Conservation (phyloP, 2,888 invertebrate species). For the Scaptodrosophila latifasciaeformis region DNA sequence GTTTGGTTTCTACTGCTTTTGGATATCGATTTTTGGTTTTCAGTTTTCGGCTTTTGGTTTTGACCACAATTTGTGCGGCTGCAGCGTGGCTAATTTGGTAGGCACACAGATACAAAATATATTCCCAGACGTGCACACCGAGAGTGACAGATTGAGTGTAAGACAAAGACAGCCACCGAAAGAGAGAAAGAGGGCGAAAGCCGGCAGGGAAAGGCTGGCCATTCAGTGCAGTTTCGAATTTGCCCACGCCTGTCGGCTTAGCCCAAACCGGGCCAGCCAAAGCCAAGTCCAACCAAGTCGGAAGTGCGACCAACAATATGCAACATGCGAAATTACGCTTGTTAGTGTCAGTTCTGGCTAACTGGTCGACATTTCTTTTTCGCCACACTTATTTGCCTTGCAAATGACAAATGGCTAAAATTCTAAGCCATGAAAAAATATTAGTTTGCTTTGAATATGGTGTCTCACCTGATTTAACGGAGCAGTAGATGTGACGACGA, state of each 20-base stretch:
- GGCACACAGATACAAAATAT: constrained; percentile 17
- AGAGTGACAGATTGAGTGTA: too few species aligned
- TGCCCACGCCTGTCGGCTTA: constrained; percentile 72
- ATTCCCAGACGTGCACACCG: too few species aligned
- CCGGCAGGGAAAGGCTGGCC: constrained; percentile 6
- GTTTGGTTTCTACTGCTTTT: constrained; percentile 4
- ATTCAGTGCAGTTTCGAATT: constrained; percentile 35
- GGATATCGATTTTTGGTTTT: too few species aligned
- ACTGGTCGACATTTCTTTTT: constrained; percentile 28
- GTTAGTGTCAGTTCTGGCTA: constrained; percentile 71
- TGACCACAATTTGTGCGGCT: constrained; percentile 19
- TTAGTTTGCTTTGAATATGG: too few species aligned
- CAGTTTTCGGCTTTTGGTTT: constrained; percentile 3
- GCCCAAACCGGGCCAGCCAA: constrained; percentile 26
- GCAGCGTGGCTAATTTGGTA: constrained; percentile 59
- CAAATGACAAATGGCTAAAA: constrained; percentile 39
- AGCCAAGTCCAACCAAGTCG: constrained; percentile 21
- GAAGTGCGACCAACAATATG: constrained; percentile 41
- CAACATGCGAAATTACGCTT: constrained; percentile 72
- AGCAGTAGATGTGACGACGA: constrained; percentile 95
- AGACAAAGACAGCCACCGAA: too few species aligned
- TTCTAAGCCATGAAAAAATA: too few species aligned
- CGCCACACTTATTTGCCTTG: constrained; percentile 2
- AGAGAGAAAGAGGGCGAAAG: too few species aligned
- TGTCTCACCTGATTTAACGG: constrained; percentile 97